phyloP scores from a whole-genome alignment of 2,888 invertebrate genomes.

The Dromius quadrimaculatus region DNA sequence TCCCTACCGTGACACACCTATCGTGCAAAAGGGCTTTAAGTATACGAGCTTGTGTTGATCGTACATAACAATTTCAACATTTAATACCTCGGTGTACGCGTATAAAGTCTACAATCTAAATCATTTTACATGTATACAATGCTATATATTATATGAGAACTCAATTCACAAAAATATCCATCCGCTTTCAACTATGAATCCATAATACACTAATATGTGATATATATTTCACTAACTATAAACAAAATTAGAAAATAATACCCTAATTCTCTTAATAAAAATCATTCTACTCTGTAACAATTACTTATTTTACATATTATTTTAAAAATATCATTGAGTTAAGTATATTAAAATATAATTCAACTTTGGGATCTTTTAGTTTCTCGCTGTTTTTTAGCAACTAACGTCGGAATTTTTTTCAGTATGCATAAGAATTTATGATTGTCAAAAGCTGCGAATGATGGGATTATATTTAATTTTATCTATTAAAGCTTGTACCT shows the following conservation, averaged over 20 bases:
- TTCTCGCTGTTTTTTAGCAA: constrained; percentile 34
- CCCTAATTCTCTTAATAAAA: constrained; percentile 42
- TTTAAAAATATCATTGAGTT: constrained; percentile 51
- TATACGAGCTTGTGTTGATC: constrained; percentile 51
- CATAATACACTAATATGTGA: constrained; percentile 34
- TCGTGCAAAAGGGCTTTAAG: constrained; percentile 38
- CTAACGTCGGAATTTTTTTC: constrained; percentile 16
- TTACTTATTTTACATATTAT: constrained; percentile 47
- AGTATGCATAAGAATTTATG: constrained; percentile 50
- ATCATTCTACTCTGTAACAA: constrained; percentile 49
- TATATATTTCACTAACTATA: constrained; percentile 3
- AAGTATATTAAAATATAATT: constrained; percentile 51
- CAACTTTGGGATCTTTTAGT: constrained; percentile 35
- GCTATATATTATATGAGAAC: constrained; percentile 42
- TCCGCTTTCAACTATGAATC: constrained; percentile 16
- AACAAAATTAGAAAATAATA: constrained; percentile 32
- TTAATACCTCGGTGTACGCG: constrained; percentile 49
- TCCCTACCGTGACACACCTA: constrained; percentile 8
- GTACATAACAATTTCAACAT: constrained; percentile 51
- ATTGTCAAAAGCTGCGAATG: constrained; percentile 51
- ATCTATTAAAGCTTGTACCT: constrained; percentile 38
- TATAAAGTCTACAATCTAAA: constrained; percentile 45
- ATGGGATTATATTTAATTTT: constrained; percentile 11
- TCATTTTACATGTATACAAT: constrained; percentile 51
- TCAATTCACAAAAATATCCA: constrained; percentile 48